Evolutionary conservation across 2,888 invertebrate genomes (phyloP).

Genomic region (Apotomis turbidana): DNA sequence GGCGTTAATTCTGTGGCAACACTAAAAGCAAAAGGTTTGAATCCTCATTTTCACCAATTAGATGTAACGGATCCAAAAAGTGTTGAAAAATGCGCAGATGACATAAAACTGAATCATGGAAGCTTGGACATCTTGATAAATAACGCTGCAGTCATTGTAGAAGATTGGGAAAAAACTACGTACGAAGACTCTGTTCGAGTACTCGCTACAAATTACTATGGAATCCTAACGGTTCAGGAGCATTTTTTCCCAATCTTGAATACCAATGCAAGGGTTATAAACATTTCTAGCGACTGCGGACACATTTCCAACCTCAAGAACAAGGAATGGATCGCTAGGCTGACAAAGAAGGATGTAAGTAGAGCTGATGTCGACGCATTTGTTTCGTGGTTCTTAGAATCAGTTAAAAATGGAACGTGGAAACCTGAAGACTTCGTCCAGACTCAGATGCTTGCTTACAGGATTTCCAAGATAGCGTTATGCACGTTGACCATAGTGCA

Average conservation of each 20-base stretch:
- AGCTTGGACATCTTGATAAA: slow-evolving; percentile 56
- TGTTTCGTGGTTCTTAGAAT: slow-evolving; percentile 50
- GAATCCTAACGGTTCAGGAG: slow-evolving; percentile 50
- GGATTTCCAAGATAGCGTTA: slow-evolving; percentile 50
- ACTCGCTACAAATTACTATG: slow-evolving; percentile 51
- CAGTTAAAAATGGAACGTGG: slow-evolving; percentile 46
- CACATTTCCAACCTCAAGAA: slow-evolving; percentile 51
- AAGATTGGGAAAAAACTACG: slow-evolving; percentile 44
- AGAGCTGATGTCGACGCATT: slow-evolving; percentile 50
- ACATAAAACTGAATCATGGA: slow-evolving; percentile 50
- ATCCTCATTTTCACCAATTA: slow-evolving; percentile 58
- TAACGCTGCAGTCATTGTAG: slow-evolving; percentile 51
- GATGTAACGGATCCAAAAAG: slow-evolving; percentile 51
- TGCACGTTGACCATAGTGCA: slow-evolving; percentile 49
- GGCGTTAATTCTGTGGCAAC: slow-evolving; percentile 81
- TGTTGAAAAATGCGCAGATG: slow-evolving; percentile 49
- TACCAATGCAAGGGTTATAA: slow-evolving; percentile 51
- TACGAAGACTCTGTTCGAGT: slow-evolving; percentile 53
- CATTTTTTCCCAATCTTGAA: slow-evolving; percentile 49
- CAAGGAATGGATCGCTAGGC: slow-evolving; percentile 47
- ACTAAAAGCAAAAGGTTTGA: slow-evolving; percentile 75
- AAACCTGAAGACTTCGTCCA: slow-evolving; percentile 49
- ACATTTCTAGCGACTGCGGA: slow-evolving; percentile 51
- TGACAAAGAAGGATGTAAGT: slow-evolving; percentile 46
- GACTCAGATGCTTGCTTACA: slow-evolving; percentile 45